Base-by-base conservation (phyloP, 2,113 vertebrate genomes). In the Garra rufa region DNA sequence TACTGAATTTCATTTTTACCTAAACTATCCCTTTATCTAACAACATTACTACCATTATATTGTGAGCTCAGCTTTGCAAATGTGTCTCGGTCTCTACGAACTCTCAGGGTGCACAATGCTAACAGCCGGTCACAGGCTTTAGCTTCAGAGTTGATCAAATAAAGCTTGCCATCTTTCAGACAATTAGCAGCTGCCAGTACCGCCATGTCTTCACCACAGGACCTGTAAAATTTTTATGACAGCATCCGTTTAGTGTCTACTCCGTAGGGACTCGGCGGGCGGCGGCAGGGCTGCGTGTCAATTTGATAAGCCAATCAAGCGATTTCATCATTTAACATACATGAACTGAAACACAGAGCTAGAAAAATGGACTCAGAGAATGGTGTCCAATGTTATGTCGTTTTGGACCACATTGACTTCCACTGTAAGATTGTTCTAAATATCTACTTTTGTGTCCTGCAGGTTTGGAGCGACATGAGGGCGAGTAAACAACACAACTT, bases 141-240 rank as follows among this genome's bases (percentile, higher is more conserved):
- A 26, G 59, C 24, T 11, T 61, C 10, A n/a, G 59, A 63, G 59
- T 43, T 55, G 19, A 43, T 76, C 48, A 55, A 55, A 76, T 34
- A 76, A 76, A 52, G 48, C 74, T 55, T 0, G 48, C 48, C 9
- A n/a, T 55, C 48, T 76, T 76, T 34, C 19, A 55, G 46, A 38
- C 28, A 38, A 34, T 76, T 55, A 34, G 17, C 48, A 34, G 9
- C 26, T 55, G 74, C 26, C 28, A 76, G 5, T 55, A 3, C 21
- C 21, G 28, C 74, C 70, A n/a, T 55, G 48, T 52, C 28, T 55
- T 76, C 74, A 76, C 48, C 17, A 13, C 78, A 69, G 34, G 43
- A 76, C 44, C 78, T 76, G 84, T 69, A 81, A 85, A 75, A 85
- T 85, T 21, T 55, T 85, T 85, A 63, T 81, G 84, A 85, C 78